Evolutionary conservation across 1,140 invertebrate genomes (phyloP), one percentile per base, ranked within the genome.

Genomic region (Drosophila setifemur): DNA sequence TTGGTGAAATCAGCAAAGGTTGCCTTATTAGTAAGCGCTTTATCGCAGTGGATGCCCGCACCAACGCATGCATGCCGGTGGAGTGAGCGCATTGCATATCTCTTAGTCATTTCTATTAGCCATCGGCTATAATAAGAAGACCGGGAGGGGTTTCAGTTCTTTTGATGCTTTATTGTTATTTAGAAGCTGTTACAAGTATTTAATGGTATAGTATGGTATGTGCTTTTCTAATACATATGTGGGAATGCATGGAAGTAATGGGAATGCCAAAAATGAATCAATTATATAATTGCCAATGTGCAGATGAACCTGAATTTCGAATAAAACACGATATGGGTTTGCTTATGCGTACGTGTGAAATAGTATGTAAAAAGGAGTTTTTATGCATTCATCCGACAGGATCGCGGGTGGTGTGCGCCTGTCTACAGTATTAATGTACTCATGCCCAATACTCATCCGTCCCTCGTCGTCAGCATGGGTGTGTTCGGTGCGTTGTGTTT

Each of bases 161-260:
- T 67, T 74, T 37, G 40, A 12, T 37, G 74, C 81, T 77, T 61
- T 61, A 85, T 85, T 81, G 58, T 72, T 83, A 31, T 37, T 76
- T 31, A 49, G 26, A 64, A 85, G 74, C 79, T 64, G 73, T 78
- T 83, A 85, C 79, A 83, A 85, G 72, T 83, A 85, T 69, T 67
- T 71, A 74, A 61, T 37, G 12, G 33, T 37, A 42, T 66, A 50
- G 54, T 71, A 68, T 67, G 63, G 69, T 57, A 55, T 61, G 33
- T 31, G 54, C 58, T 29, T 19, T 40, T 70, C 52, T 74, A 76
- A 54, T 77, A 82, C 61, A 73, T 72, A 78, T 54, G 47, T 77
- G 33, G 61, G 77, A 78, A 78, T 83, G 78, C 52, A 33, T 83
- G 35, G 28, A 81, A 45, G 25, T 53, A 55, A 85, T 58, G 60